A percentile compares a stretch with the other conserved stretches of the same genome.
Evolutionary conservation across 2,797 vertebrate species (phyloP).

Genomic region (Gymnopithys bicolor): DNA sequence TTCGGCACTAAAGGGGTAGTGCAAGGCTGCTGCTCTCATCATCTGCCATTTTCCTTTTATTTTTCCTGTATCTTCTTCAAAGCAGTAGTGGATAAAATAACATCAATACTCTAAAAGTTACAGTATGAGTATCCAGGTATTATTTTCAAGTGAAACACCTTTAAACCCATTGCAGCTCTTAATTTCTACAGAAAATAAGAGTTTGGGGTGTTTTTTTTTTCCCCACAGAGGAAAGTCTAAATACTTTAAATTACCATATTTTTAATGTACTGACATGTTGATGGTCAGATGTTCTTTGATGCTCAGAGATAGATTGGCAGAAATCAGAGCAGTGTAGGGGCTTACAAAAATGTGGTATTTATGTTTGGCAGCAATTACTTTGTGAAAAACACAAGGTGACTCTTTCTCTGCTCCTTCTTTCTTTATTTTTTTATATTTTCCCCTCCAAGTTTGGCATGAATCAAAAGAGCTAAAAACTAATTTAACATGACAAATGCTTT

Average conservation of each 20-base stretch:
- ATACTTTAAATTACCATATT: constrained; percentile 73
- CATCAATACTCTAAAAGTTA: constrained; percentile 32
- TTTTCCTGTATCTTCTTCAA: neutral
- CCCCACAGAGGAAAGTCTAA: constrained; percentile 55
- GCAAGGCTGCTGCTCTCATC: neutral
- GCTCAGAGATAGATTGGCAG: constrained; percentile 73
- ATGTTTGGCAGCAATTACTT: constrained; percentile 72
- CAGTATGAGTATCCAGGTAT: constrained; percentile 56
- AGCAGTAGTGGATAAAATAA: constrained; percentile 48
- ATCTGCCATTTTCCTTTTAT: constrained; percentile 37
- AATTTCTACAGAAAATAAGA: constrained; percentile 72
- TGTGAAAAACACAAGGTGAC: constrained; percentile 75
- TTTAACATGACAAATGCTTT: constrained; percentile 73
- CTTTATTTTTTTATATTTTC: neutral
- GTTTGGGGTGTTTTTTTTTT: neutral
- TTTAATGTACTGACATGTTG: constrained; percentile 74
- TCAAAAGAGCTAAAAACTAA: constrained; percentile 73
- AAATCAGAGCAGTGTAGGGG: constrained; percentile 61
- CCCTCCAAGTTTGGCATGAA: constrained; percentile 64
- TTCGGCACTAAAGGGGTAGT: neutral
- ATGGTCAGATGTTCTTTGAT: constrained; percentile 74
- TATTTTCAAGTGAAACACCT: constrained; percentile 67
- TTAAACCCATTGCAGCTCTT: constrained; percentile 68
- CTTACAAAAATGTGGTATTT: constrained; percentile 71
- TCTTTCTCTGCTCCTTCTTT: constrained; percentile 53